Conservation (phyloP, 2,113 vertebrate species). For the Thymallus thymallus region DNA sequence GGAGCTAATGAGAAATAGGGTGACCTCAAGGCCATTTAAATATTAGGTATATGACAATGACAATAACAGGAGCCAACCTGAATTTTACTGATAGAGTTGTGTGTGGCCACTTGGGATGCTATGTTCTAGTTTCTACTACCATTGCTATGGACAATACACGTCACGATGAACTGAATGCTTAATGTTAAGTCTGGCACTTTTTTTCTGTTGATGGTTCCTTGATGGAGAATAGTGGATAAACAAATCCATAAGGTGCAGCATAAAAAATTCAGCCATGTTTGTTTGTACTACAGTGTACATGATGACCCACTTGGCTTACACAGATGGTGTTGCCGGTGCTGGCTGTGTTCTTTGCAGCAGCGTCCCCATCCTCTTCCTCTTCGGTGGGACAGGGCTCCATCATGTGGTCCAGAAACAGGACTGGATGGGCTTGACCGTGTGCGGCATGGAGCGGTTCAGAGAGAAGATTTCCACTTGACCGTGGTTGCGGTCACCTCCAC, state of each 20-base stretch:
- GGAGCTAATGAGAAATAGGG: neutral
- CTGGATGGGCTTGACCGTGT: conserved; percentile 81
- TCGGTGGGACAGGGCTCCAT: conserved; percentile 50
- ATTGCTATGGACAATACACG: neutral
- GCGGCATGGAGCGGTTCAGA: conserved; percentile 76
- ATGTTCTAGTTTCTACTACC: neutral
- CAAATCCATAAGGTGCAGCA: neutral
- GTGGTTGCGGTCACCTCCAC: conserved; percentile 69
- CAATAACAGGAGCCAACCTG: neutral
- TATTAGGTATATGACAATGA: neutral
- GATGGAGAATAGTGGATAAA: neutral
- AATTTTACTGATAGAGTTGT: no score
- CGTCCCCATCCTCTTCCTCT: conserved; percentile 20
- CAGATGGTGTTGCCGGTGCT: conserved; percentile 72
- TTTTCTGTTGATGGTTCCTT: neutral
- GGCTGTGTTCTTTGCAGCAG: neutral
- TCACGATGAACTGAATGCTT: neutral
- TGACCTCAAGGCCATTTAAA: neutral
- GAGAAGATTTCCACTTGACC: conserved; percentile 87
- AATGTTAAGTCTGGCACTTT: neutral
- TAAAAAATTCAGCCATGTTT: neutral
- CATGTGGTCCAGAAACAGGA: conserved; percentile 83
- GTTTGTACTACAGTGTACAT: neutral
- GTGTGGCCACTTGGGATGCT: no score
- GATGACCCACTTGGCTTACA: conserved; percentile 77